Percentiles rank a stretch among this genome's conserved stretches.
Conservation (phyloP, 2,888 invertebrate species). For the Silvanus unidentatus region DNA sequence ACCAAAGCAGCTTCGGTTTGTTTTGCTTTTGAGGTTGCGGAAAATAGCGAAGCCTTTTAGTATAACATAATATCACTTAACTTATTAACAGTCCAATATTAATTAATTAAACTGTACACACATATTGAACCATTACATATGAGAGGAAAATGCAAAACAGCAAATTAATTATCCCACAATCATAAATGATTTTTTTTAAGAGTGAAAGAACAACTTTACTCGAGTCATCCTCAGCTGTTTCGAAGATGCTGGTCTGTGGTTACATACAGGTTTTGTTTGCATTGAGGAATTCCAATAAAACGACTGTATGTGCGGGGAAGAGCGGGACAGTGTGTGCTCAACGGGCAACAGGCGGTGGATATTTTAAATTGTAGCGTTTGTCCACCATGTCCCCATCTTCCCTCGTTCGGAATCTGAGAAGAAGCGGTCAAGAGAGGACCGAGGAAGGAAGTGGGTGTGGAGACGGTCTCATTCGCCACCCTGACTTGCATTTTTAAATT, state of each 20-base stretch:
- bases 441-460: slow-evolving; percentile 23
- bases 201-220: background rate
- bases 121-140: background rate
- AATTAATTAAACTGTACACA: background rate
- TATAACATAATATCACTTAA: slow-evolving; percentile 20
- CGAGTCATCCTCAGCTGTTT: slow-evolving; percentile 9
- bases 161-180: too few relatives aligned
- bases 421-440: slow-evolving; percentile 14
- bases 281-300: slow-evolving; percentile 7
- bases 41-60: slow-evolving; percentile 20
- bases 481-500: slow-evolving; percentile 36
- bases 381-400: too few relatives aligned
- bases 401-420: too few relatives aligned
- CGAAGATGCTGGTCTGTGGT: slow-evolving; percentile 5
- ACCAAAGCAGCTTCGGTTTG: slow-evolving; percentile 21
- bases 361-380: too few relatives aligned
- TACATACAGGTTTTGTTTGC: slow-evolving; percentile 10
- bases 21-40: slow-evolving; percentile 31
- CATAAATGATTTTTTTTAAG: too few relatives aligned
- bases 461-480: slow-evolving; percentile 28
- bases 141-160: too few relatives aligned
- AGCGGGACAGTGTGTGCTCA: too few relatives aligned
- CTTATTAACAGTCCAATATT: slow-evolving; percentile 17
- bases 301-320: background rate
- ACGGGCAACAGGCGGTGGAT: too few relatives aligned